phyloP scores from a whole-genome alignment of 2,888 invertebrate genomes.

The Hydraecia micacea region DNA sequence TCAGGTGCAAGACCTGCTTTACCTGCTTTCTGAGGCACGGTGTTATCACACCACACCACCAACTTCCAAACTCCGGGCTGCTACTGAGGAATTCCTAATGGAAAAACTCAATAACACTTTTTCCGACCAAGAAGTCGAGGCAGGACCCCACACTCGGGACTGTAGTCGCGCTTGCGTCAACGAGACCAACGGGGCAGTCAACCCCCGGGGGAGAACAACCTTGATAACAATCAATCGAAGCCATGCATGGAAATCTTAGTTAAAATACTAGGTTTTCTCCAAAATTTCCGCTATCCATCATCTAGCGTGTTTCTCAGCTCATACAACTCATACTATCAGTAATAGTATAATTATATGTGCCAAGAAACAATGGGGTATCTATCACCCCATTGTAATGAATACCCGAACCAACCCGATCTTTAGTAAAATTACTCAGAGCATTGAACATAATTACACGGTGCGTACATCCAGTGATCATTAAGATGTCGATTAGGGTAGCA shows the following conservation, averaged over 20 bases:
- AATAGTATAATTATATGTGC: not conserved
- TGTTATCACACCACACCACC: not conserved
- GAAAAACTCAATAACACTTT: not conserved
- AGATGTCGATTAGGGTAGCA: constrained; percentile 62
- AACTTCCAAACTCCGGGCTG: not conserved
- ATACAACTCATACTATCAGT: not conserved
- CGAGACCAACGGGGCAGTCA: not conserved
- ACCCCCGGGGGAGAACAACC: not conserved
- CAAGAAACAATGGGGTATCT: not conserved
- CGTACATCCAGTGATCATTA: constrained; percentile 62
- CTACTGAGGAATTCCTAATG: not conserved
- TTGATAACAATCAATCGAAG: not conserved
- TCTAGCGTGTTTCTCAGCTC: no score
- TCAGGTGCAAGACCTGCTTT: not conserved
- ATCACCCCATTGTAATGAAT: constrained; percentile 1
- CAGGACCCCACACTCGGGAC: not conserved
- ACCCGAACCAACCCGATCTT: not conserved
- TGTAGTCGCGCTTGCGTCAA: not conserved
- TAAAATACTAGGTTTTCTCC: not conserved
- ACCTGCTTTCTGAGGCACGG: not conserved
- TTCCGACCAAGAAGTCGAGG: not conserved
- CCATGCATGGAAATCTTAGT: not conserved
- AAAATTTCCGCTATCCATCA: not conserved
- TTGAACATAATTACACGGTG: constrained; percentile 54
- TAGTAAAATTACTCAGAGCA: constrained; percentile 49